Conservation (phyloP, 1,140 invertebrate species). For the Zaprionus ghesquierei region DNA sequence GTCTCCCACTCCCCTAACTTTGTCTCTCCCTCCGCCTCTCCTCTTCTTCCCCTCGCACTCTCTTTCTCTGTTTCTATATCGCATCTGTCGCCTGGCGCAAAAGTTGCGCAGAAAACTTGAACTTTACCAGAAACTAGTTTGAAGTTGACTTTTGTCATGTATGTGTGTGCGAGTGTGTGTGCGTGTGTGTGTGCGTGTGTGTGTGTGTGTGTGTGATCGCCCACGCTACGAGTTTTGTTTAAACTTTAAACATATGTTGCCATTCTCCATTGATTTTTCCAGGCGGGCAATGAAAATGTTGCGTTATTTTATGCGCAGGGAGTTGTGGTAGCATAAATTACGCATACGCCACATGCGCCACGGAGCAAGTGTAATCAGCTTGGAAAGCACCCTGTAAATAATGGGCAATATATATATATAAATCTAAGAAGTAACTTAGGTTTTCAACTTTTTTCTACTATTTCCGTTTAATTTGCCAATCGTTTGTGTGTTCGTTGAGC, state of each 20-base stretch:
- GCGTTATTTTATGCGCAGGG: not conserved
- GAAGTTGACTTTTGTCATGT: constrained; percentile 21
- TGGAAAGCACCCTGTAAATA: not conserved
- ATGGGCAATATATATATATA: not conserved
- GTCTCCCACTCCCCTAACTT: not conserved
- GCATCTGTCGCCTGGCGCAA: not conserved
- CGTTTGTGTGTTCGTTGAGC: too few relatives aligned
- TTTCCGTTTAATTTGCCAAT: too few relatives aligned
- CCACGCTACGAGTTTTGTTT: constrained; percentile 2
- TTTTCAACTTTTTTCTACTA: too few relatives aligned
- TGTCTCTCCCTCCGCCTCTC: not conserved
- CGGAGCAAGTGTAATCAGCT: too few relatives aligned
- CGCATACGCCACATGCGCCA: constrained; percentile 20
- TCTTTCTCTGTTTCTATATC: not conserved
- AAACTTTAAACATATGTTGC: constrained; percentile 40
- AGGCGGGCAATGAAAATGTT: not conserved
- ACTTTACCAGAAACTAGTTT: constrained; percentile 41
- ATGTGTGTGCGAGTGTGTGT: not conserved
- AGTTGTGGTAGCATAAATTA: constrained; percentile 28
- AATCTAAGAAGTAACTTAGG: too few relatives aligned
- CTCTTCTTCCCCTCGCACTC: not conserved
- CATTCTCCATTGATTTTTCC: constrained; percentile 24
- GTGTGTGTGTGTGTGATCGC: not conserved
- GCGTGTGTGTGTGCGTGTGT: not conserved
- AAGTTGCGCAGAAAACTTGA: constrained; percentile 32